Percentiles rank a stretch among this genome's conserved stretches.
phyloP scores from a whole-genome alignment of 2,113 vertebrate genomes.

The Carollia perspicillata region DNA sequence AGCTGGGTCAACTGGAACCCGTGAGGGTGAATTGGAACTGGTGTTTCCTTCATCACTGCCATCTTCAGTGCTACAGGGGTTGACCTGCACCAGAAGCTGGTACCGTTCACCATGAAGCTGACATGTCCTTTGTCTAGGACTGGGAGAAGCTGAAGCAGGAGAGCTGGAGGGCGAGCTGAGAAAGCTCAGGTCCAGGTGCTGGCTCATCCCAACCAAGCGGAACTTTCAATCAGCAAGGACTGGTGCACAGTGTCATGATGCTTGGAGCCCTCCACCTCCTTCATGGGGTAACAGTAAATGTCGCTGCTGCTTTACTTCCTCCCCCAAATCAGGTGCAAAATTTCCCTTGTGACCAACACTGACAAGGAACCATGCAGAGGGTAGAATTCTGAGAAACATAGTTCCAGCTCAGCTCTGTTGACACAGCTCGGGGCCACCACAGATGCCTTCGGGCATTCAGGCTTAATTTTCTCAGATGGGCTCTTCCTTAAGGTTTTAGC shows the following conservation, averaged over 20 bases:
- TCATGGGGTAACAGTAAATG: not conserved
- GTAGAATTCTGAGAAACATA: not conserved
- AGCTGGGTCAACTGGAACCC: not conserved
- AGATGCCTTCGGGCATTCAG: not conserved
- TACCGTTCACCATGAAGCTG: not conserved
- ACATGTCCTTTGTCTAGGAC: not conserved
- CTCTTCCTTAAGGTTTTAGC: not conserved
- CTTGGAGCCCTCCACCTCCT: not conserved
- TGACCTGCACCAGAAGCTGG: not conserved
- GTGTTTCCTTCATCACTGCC: not conserved
- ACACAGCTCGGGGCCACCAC: too few relatives aligned
- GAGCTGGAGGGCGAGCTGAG: not conserved
- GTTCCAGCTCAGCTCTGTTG: not conserved
- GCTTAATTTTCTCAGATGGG: not conserved
- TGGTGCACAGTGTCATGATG: not conserved
- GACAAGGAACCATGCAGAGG: fast-evolving
- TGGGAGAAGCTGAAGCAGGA: not conserved
- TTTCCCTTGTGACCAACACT: not conserved
- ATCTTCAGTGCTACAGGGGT: not conserved
- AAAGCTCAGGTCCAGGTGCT: not conserved
- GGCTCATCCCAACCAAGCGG: not conserved
- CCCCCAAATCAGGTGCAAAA: not conserved
- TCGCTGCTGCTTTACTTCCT: not conserved
- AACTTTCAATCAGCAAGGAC: not conserved
- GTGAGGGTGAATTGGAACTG: not conserved